These are phyloP conservation scores for Salvelinus alpinus DNA, from an alignment of 2,113 vertebrate genomes.

Conservation along the genomic window DNA sequence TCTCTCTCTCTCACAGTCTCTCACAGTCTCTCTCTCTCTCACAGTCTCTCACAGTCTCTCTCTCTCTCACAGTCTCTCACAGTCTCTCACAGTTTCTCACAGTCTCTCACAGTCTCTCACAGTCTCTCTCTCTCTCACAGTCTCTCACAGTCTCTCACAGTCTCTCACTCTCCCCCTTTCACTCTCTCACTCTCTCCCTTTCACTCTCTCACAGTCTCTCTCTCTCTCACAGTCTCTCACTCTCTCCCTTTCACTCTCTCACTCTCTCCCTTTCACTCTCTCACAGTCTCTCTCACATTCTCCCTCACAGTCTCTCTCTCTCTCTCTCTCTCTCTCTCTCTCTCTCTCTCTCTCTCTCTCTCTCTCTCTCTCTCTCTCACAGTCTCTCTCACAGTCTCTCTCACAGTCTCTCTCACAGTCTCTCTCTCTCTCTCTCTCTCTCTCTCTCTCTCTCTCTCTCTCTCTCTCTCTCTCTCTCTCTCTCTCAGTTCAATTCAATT, in stretches of 20 bases:
- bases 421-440: background rate
- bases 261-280: background rate
- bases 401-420: background rate
- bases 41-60: background rate
- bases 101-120: too few relatives aligned
- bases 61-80: too few relatives aligned
- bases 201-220: background rate
- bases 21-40: too few relatives aligned
- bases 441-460: too few relatives aligned
- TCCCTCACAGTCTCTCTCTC: too few relatives aligned
- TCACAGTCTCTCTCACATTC: background rate
- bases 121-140: background rate
- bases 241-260: background rate
- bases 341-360: background rate
- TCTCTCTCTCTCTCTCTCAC: conserved; percentile 6
- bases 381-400: background rate
- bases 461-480: too few relatives aligned
- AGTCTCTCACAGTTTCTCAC: background rate
- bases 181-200: background rate
- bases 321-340: too few relatives aligned
- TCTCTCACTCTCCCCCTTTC: background rate
- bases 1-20: too few relatives aligned
- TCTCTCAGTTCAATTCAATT: background rate
- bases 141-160: background rate
- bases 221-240: too few relatives aligned